Base-by-base conservation (phyloP, 2,888 invertebrate species). In the Oeneis ivallda region DNA sequence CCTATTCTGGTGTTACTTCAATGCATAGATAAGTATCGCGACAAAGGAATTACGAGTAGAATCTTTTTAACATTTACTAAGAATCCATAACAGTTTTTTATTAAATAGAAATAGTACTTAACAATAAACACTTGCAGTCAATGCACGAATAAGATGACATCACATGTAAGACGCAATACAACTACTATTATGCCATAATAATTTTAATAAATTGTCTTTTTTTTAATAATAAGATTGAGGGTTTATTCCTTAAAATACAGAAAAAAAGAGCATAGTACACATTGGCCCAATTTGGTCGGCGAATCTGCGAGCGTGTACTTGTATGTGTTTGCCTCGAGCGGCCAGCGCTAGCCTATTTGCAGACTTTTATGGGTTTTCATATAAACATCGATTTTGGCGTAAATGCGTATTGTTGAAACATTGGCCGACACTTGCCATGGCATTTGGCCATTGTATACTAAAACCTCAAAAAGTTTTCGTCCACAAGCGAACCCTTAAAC, bases 191-290 rank as follows among this genome's bases (percentile, higher is more conserved):
- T 79, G 77, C 78, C 78, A 80, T 74, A 80, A 81, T 79, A 77
- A 80, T 72, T 66, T 78, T 76, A 80, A 80, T 76, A 80, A 80
- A 81, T 78, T 80, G 78, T 79, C 76, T 26, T 79, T 85, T 79
- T 85, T 83, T 85, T 79, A 75, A 75, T 69, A 69, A 75, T 73
- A 75, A 77, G 77, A 79, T 75, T 78, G 78, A 78, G 76, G 76
- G 78, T 72, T 68, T 63, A 66, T 45, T 73, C 71, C 73, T 78
- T 75, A 78, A 76, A 77, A 78, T 79, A 82, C 61, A 61, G 61
- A 50, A 41, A 59, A 41, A 59, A 47, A 47, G 34, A 15, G 37
- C 37, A 7, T 9, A 37, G 37, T 37, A 37, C 37, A 37, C 37
- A 9, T 37, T 37, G 37, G 9, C 37, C 37, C 37, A 37, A 37